Conservation (phyloP, 2,797 vertebrate genomes). For the Botia kubotai region DNA sequence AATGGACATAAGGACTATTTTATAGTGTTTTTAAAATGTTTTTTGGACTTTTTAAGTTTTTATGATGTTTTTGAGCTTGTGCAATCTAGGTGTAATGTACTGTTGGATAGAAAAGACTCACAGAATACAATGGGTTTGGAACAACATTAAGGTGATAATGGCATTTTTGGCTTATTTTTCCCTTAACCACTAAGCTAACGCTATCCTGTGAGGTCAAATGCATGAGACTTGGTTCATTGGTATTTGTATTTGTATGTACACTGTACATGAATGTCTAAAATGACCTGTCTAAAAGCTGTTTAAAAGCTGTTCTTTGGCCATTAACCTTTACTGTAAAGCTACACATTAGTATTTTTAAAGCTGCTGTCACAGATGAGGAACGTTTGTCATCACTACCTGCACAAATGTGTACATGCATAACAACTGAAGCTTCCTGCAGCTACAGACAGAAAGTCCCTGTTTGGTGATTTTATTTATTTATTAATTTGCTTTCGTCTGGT, state of each 20-base stretch:
- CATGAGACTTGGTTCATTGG: not conserved
- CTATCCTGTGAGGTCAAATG: not conserved
- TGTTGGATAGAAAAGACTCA: too few species aligned
- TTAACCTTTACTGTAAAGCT: constrained; percentile 2
- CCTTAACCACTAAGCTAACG: not conserved
- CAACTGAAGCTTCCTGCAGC: not conserved
- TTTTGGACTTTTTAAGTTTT: too few species aligned
- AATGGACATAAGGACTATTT: too few species aligned
- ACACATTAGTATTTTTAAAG: not conserved
- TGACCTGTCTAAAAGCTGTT: not conserved
- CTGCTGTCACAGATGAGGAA: not conserved
- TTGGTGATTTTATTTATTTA: not conserved
- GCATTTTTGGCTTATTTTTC: too few species aligned
- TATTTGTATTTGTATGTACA: not conserved
- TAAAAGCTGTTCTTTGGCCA: not conserved
- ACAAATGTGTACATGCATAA: not conserved
- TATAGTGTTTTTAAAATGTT: too few species aligned
- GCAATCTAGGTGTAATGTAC: too few species aligned
- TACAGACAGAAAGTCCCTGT: not conserved
- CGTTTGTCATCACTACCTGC: not conserved
- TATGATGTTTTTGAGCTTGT: too few species aligned
- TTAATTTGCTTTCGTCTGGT: not conserved
- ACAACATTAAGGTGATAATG: too few species aligned
- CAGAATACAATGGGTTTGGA: too few species aligned
- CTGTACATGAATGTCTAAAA: not conserved